Base-by-base conservation (phyloP, 2,888 invertebrate genomes). In the Sarcophaga rosellei region DNA sequence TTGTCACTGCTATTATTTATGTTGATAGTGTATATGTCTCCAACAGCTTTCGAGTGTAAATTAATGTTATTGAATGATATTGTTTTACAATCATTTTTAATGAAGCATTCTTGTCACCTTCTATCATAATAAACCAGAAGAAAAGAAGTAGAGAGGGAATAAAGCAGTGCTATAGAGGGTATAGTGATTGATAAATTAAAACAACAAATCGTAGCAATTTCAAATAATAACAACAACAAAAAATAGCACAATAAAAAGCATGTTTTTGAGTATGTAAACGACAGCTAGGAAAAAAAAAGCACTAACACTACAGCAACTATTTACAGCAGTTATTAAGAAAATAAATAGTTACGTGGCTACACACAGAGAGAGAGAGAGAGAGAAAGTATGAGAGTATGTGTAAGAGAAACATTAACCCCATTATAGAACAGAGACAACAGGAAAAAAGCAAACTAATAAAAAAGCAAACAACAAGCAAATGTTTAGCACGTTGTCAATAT, bases 401-500 rank as follows among this genome's bases (percentile, higher is more conserved):
- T 35, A 35, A 35, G 10, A 35, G 35, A 10, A 35, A 35, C 35
- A 35, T 10, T 35, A 35, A 10, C 35, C 10, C 35, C 35, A 35
- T 35, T 35, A 35, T 53, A 17, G 17, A 15, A 17, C 15, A 53
- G 53, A 53, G 53, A 15, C 12, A 53, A 15, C 15, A 12, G 17
- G 53, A 53, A 53, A 15, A 47, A 47, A 12, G 12, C 15, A 15
- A 79, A 17, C 45, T 53, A 23, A 47, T 47, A 15, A 12, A 63
- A 35, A 35, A 61, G 35, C 35, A n/a, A 73, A 69, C 21, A 76
- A 21, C 1, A 12, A 23, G 4, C 65, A 59, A 70, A 4, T 85
- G 35, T 61, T 78, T 61, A 66, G 66, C 75, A 70, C 63, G 79
- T 76, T 79, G 79, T 66, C 85, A 85, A 75, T 82, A 81, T 75